Base-by-base conservation (phyloP, 2,888 invertebrate species). In the Plemyria rubiginata region DNA sequence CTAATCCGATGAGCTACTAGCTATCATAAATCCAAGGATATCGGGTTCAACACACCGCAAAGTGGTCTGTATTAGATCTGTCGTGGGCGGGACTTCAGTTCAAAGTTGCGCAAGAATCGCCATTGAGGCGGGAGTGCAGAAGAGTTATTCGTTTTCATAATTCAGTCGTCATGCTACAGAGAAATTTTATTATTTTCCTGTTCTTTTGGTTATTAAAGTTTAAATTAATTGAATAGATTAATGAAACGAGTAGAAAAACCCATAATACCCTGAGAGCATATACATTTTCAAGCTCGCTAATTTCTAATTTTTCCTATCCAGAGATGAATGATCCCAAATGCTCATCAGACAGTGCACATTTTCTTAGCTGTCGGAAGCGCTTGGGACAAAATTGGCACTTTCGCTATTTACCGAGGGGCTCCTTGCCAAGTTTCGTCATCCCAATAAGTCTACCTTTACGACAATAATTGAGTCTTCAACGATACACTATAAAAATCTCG, bases 401-500 rank as follows among this genome's bases (percentile, higher is more conserved):
- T 61, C 54, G 58, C 59, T 67, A 56, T 71, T 70, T 68, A 71
- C 62, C 54, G 48, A 57, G 56, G 62, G 54, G 67, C 64, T 65
- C 16, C 40, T 53, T 68, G 71, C 71, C 71, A 71, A 71, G 62
- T 68, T 60, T 70, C 59, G 12, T 60, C 65, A 65, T 59, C 55
- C 55, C 60, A 60, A 61, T 65, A 60, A 59, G 59, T 67, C 70
- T 60, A 65, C 60, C 70, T 68, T 62, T 56, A 65, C 60, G 52
- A 61, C 59, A 46, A 60, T 63, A 64, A 70, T 68, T 65, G 64
- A 70, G 57, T 53, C 66, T 54, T 66, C 65, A 64, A 69, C 59
- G 60, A 55, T 65, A 58, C 59, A 64, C 68, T 71, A 73, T 78
- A 75, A 77, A 77, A 71, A 68, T 78, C 70, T 79, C 79, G 70